Evolutionary conservation across 2,113 vertebrate genomes (phyloP), one percentile per base, ranked within the genome.

Genomic region (Rhombomys opimus): DNA sequence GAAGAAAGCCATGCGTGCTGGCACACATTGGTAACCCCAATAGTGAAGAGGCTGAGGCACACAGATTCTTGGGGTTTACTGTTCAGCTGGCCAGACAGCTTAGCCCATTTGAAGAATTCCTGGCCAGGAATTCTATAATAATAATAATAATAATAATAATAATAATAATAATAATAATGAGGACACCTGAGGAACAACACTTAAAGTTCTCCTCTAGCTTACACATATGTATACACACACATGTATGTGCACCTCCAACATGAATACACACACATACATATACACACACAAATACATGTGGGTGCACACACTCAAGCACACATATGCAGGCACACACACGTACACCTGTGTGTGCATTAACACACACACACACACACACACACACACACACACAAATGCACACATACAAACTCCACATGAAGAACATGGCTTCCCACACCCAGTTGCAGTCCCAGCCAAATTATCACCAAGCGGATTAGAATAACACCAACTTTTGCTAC

Each of bases 401-500:
- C 38, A 30, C 27, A 12, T 61, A 86, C 41, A 4, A 27, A 52
- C 52, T 17, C 82, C 84, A 27, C n/a, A 30, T 11, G 6, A 25
- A 65, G 70, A 90, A 59, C 41, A 50, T 41, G 87, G 80, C 80
- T 76, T 68, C 76, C 70, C 32, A 73, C 27, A 22, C 15, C 15
- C 90, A 61, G 30, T 6, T 38, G 68, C 89, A 59, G 92, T 88
- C 87, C 84, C 84, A 65, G 22, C 81, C 75, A 41, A 32, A 35
- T 77, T 54, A 30, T 81, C 67, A 54, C 92, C 87, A 81, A 67
- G 70, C 54, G 3, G 72, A 77, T 81, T 57, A 76, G 96, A 91
- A 86, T 85, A 70, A 92, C 95, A 87, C 89, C 7, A 93, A 93
- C 89, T 95, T 90, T 77, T 35, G 87, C 82, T 94, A 8, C 96